phyloP scores from a whole-genome alignment of 2,113 vertebrate species.

The Lycaon pictus region DNA sequence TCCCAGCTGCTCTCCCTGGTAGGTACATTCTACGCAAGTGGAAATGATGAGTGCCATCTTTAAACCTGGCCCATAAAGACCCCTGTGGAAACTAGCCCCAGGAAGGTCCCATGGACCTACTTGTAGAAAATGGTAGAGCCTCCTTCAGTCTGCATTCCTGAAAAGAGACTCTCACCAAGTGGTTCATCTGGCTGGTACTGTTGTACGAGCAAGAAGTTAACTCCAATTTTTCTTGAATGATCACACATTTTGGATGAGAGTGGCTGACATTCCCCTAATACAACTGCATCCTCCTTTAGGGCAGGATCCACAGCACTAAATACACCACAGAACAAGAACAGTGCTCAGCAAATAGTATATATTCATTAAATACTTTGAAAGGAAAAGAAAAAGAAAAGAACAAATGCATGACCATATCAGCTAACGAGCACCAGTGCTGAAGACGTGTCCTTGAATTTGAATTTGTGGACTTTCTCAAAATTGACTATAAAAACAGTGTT shows the following conservation, averaged over 20 bases:
- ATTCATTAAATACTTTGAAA: conserved; percentile 5
- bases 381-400: not conserved
- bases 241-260: conserved; percentile 7
- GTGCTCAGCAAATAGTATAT: not conserved
- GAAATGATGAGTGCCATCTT: not conserved
- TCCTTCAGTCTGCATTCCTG: not conserved
- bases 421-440: conserved; percentile 25
- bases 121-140: not conserved
- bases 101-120: not conserved
- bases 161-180: not conserved
- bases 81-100: not conserved
- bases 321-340: not conserved
- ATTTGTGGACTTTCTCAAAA: conserved; percentile 76
- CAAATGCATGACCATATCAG: not conserved
- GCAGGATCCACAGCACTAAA: not conserved
- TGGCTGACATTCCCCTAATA: not conserved
- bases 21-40: not conserved
- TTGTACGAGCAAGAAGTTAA: conserved; percentile 6
- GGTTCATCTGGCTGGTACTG: not conserved
- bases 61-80: not conserved
- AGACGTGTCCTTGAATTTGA: conserved; percentile 74
- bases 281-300: not conserved
- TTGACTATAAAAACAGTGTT: conserved; percentile 79
- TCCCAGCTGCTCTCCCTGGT: not conserved
- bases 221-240: conserved; percentile 27